A percentile compares a stretch with the other conserved stretches of the same genome.
These are phyloP conservation scores for Ailuropoda melanoleuca DNA, from an alignment of 2,113 vertebrate genomes.

Conservation along the genomic window DNA sequence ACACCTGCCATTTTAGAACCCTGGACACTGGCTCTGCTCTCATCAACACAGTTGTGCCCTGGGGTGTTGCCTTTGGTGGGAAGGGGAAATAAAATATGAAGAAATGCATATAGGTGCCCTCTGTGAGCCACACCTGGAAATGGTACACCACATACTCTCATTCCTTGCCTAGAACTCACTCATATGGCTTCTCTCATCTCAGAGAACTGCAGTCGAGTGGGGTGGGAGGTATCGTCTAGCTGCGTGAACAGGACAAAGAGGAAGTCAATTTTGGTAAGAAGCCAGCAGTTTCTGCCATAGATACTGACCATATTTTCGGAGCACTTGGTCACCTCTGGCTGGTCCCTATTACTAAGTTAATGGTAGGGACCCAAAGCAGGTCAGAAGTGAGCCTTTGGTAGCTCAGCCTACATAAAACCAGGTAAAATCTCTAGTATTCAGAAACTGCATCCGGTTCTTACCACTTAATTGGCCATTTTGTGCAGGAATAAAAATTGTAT, in stretches of 20 bases:
- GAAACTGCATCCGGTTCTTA: accelerated
- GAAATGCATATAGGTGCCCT: accelerated
- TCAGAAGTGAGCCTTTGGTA: background rate
- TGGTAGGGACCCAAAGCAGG: background rate
- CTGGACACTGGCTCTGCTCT: background rate
- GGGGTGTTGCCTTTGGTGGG: background rate
- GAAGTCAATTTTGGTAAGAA: background rate
- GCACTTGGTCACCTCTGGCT: accelerated
- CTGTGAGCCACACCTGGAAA: background rate
- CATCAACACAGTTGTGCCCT: background rate
- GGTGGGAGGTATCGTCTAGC: accelerated
- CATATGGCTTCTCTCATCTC: background rate
- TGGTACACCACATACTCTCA: accelerated
- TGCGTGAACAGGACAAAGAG: background rate
- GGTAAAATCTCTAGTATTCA: background rate
- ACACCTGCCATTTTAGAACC: background rate
- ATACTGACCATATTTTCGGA: background rate
- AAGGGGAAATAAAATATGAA: background rate
- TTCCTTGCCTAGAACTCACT: background rate
- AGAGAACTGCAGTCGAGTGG: background rate
- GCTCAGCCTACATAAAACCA: too few relatives aligned
- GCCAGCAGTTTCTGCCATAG: background rate
- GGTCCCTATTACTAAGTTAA: background rate
- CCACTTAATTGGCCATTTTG: too few relatives aligned
- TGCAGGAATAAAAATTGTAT: background rate